Conservation (phyloP, 2,797 vertebrate genomes). For the Mastacembelus armatus region DNA sequence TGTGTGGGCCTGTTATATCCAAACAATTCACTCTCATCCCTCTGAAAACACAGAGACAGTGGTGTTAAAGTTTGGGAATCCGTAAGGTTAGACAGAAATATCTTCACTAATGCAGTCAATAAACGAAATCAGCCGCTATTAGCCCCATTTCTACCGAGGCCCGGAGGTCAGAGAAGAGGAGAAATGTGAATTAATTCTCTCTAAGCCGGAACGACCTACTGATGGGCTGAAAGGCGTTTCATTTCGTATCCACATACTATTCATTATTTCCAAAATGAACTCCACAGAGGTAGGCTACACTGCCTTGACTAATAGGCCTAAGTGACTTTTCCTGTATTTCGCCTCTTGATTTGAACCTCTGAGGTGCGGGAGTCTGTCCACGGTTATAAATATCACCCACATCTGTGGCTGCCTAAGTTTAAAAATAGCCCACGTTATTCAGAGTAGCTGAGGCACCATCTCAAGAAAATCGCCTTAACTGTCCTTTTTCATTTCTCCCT, state of each 20-base stretch:
- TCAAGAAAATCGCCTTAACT: constrained; percentile 22
- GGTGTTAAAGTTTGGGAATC: constrained; percentile 29
- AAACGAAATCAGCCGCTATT: constrained; percentile 91
- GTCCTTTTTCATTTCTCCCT: constrained; percentile 35
- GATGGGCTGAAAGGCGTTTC: constrained; percentile 85
- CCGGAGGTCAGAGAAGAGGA: constrained; percentile 82
- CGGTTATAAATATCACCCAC: constrained; percentile 14
- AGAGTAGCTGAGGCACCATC: constrained; percentile 6
- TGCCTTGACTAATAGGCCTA: constrained; percentile 81
- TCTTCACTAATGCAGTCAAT: constrained; percentile 73
- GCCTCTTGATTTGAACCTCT: constrained; percentile 31
- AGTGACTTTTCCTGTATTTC: constrained; percentile 68
- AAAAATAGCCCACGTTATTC: constrained; percentile 21
- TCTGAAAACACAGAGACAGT: constrained; percentile 24
- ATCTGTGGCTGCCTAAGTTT: constrained; percentile 27
- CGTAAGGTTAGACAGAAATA: constrained; percentile 53
- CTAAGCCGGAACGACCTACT: constrained; percentile 86
- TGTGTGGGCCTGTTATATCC: not conserved
- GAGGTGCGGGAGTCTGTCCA: not conserved
- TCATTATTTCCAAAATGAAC: constrained; percentile 87
- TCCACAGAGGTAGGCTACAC: constrained; percentile 66
- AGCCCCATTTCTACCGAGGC: constrained; percentile 85
- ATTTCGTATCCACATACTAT: constrained; percentile 72
- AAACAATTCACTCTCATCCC: constrained; percentile 12
- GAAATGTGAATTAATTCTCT: constrained; percentile 84